Evolutionary conservation across 2,888 invertebrate genomes (phyloP), one percentile per base, ranked within the genome.

Genomic region (Heteropelma amictum): DNA sequence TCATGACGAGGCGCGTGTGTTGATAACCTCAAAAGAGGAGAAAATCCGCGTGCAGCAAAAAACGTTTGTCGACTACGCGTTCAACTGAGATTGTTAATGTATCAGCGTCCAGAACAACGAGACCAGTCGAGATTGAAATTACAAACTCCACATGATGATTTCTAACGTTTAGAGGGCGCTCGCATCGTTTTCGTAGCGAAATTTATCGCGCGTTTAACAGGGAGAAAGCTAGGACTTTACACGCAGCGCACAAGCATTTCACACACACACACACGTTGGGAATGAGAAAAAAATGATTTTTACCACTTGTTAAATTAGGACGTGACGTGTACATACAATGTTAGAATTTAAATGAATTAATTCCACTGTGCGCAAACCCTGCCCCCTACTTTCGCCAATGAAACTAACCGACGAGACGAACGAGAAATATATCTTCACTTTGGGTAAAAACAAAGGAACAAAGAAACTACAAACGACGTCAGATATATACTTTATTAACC

Each of bases 301-400:
- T 83, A 84, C 83, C 79, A 81, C 80, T 12, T 77, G 81, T 77
- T 81, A 78, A 23, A 80, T 83, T 85, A 82, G 82, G 82, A 82
- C 80, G 84, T 84, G 83, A 80, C 78, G 81, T 85, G 86, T 86
- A 86, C 65, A 86, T 85, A 86, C 76, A 78, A 77, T 81, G 80
- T 80, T 64, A 77, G 80, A 79, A 82, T 78, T 68, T 79, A 83
- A 53, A 85, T 83, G 77, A 82, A 84, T 84, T 84, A 83, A 83
- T 85, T 84, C 80, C 80, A 26, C 81, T 63, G 79, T 79, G 74
- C 70, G 74, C n/a, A n/a, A 8, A 12, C n/a, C 28, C 10, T 28
- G 42, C 54, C 45, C 35, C 12, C 6, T 12, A 7, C 28, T 2
- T 10, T 14, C 40, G 23, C 40, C 30, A 74, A 76, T 67, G 68